These are phyloP conservation scores for Drosophila sordidula DNA, from an alignment of 2,888 invertebrate species.

Conservation along the genomic window DNA sequence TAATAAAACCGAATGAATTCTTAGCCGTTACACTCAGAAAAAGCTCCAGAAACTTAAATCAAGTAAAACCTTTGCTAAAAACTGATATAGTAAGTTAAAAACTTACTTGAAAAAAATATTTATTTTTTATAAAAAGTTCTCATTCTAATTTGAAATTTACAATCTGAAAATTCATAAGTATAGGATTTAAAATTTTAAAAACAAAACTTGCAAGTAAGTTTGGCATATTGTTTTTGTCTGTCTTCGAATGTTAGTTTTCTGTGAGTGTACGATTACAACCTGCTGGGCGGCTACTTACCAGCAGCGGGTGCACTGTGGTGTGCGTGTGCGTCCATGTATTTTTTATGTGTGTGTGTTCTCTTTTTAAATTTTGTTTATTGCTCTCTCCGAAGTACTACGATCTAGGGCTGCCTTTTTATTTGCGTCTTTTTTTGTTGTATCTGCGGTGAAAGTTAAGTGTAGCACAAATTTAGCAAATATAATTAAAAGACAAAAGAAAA, in stretches of 20 bases:
- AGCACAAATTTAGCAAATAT: constrained; percentile 14
- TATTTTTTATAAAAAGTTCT: no score
- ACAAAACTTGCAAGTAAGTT: no score
- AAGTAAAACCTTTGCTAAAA: no score
- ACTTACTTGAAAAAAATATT: no score
- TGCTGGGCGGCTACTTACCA: constrained; percentile 65
- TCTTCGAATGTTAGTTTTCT: neutral
- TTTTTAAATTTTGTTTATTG: neutral
- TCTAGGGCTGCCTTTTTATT: constrained; percentile 7
- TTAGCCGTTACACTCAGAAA: no score
- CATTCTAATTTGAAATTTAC: no score
- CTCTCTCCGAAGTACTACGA: neutral
- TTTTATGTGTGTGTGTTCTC: no score
- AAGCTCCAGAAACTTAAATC: no score
- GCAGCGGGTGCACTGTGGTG: constrained; percentile 79
- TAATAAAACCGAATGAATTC: no score
- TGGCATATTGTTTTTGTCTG: neutral
- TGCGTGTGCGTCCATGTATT: constrained; percentile 79
- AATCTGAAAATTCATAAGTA: no score
- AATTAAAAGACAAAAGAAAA: constrained; percentile 12
- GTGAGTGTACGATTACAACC: neutral
- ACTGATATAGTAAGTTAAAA: no score
- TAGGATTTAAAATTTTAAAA: no score
- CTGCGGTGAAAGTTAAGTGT: constrained; percentile 34
- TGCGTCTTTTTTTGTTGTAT: constrained; percentile 1